phyloP scores from a whole-genome alignment of 2,888 invertebrate genomes.

The Tetrapedia diversipes region DNA sequence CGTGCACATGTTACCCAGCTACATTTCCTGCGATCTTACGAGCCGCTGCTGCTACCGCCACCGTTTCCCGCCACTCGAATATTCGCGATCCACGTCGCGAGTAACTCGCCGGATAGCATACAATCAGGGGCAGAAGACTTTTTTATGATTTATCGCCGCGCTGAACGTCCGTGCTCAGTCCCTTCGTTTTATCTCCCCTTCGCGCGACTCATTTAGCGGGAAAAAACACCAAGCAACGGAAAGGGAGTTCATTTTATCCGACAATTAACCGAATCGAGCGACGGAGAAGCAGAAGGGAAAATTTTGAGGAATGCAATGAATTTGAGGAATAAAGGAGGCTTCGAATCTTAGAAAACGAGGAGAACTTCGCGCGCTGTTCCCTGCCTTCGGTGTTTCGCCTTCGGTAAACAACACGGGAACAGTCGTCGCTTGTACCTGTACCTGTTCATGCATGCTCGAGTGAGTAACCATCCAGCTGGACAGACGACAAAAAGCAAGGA shows the following conservation, averaged over 20 bases:
- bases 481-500: constrained; percentile 65
- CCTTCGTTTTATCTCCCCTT: constrained; percentile 32
- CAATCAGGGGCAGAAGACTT: too few species aligned
- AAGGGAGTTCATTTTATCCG: constrained; percentile 1
- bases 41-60: constrained; percentile 13
- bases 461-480: constrained; percentile 59
- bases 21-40: constrained; percentile 43
- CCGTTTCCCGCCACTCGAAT: constrained; percentile 48
- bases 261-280: constrained; percentile 6
- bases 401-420: constrained; percentile 31
- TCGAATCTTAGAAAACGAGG: background rate
- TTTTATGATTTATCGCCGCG: constrained; percentile 43
- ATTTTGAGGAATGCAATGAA: too few species aligned
- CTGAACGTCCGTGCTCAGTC: constrained; percentile 9
- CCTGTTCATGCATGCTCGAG: constrained; percentile 68
- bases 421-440: constrained; percentile 47
- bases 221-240: constrained; percentile 11
- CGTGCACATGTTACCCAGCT: constrained; percentile 69
- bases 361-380: background rate
- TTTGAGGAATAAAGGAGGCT: too few species aligned
- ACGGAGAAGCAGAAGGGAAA: too few species aligned
- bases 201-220: too few species aligned
- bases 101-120: constrained; percentile 49
- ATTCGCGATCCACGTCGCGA: constrained; percentile 61
- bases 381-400: constrained; percentile 4